A percentile compares a stretch with the other conserved stretches of the same genome.
Conservation (phyloP, 2,113 vertebrate species). For the Lampris incognitus region DNA sequence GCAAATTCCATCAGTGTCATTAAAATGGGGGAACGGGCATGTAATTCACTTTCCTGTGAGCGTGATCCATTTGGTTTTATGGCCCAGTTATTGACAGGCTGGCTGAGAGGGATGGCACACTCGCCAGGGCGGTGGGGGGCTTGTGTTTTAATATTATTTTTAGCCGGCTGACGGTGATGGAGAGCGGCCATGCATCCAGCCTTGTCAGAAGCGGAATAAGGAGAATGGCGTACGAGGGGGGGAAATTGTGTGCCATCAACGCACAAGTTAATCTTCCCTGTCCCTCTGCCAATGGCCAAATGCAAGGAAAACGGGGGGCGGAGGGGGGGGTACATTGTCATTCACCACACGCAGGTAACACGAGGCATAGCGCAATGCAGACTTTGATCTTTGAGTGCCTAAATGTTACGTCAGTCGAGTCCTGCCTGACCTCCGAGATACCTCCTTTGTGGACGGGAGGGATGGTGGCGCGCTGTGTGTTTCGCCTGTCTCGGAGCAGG, state of each 20-base stretch:
- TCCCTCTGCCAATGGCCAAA: constrained; percentile 46
- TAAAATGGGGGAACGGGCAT: constrained; percentile 32
- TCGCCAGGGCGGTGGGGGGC: constrained; percentile 43
- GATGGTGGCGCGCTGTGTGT: background rate
- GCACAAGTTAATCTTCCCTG: constrained; percentile 39
- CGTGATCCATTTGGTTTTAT: constrained; percentile 38
- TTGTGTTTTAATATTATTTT: constrained; percentile 53
- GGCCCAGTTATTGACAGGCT: constrained; percentile 33
- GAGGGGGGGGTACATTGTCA: constrained; percentile 39
- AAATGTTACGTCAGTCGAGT: constrained; percentile 55
- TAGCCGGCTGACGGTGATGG: constrained; percentile 34
- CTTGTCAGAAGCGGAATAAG: constrained; percentile 31
- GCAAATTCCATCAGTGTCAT: constrained; percentile 45
- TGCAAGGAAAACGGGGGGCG: constrained; percentile 8
- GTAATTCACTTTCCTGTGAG: constrained; percentile 53
- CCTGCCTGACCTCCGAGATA: constrained; percentile 54
- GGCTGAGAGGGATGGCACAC: constrained; percentile 12
- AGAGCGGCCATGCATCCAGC: constrained; percentile 29
- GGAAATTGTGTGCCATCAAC: constrained; percentile 40
- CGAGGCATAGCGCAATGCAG: constrained; percentile 62
- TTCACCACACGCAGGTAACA: constrained; percentile 51
- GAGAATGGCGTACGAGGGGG: constrained; percentile 27
- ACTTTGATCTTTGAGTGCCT: constrained; percentile 58
- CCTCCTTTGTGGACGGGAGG: background rate
- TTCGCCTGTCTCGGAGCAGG: background rate